Conservation (phyloP, 2,113 vertebrate species). For the Montifringilla adamsi region DNA sequence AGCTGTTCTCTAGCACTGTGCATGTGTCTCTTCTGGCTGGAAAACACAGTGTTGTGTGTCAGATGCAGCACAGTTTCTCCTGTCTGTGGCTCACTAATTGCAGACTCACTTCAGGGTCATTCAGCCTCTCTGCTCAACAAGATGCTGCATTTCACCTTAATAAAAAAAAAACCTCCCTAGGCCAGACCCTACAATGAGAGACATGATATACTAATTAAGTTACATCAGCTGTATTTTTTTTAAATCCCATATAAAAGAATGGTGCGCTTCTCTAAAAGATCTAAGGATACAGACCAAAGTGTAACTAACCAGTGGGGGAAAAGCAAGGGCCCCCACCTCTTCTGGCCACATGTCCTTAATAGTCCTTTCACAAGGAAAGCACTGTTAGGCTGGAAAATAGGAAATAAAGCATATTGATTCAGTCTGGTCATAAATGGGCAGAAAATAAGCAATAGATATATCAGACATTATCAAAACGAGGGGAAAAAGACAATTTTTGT, state of each 20-base stretch:
- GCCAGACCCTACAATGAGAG: background rate
- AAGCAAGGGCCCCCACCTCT: background rate
- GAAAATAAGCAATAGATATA: background rate
- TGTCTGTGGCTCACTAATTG: constrained; percentile 28
- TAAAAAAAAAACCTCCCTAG: background rate
- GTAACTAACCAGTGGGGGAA: background rate
- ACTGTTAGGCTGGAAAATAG: background rate
- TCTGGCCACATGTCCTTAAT: background rate
- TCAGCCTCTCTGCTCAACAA: constrained; percentile 1
- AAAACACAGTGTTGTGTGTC: constrained; percentile 3
- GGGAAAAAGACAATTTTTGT: background rate
- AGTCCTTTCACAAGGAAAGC: background rate
- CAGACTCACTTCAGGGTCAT: constrained; percentile 38
- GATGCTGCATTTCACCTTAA: background rate
- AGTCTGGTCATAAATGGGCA: background rate
- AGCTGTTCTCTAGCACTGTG: constrained; percentile 41
- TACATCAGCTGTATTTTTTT: background rate
- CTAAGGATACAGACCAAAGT: background rate
- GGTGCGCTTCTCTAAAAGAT: background rate
- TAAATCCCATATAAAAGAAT: background rate
- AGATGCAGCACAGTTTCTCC: constrained; percentile 3
- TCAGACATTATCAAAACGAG: background rate
- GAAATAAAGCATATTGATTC: background rate
- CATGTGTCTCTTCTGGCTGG: constrained; percentile 16
- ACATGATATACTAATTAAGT: background rate